Evolutionary conservation across 64 coral and sea anemone species (phyloP).

Genomic region (Porites australiensis): DNA sequence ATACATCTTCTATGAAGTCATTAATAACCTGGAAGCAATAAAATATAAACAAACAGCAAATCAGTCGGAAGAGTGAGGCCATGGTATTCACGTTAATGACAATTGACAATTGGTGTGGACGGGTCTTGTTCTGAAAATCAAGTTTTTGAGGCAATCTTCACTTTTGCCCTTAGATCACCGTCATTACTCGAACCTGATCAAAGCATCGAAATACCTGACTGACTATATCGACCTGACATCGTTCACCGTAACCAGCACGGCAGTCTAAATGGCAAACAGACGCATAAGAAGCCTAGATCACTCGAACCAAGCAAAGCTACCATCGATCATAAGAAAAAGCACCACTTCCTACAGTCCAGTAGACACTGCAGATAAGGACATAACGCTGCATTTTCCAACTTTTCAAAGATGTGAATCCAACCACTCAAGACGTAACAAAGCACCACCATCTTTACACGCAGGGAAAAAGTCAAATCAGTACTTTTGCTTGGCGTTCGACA

Average conservation of each 20-base stretch:
- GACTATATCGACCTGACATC: not conserved
- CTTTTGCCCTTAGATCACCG: not conserved
- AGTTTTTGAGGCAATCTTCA: not conserved
- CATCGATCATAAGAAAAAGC: not conserved
- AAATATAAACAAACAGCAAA: no score
- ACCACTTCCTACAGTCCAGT: no score
- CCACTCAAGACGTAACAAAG: not conserved
- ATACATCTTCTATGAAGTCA: no score
- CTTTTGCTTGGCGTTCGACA: not conserved
- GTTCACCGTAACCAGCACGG: no score
- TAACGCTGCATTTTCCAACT: not conserved
- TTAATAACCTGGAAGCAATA: no score
- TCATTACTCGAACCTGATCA: not conserved
- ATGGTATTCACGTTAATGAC: slow-evolving; percentile 23
- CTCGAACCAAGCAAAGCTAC: not conserved
- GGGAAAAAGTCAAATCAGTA: not conserved
- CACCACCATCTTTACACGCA: not conserved
- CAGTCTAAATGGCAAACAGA: not conserved
- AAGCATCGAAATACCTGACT: not conserved
- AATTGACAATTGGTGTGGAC: not conserved
- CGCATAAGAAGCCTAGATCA: not conserved
- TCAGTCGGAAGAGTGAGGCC: no score
- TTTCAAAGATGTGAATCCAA: not conserved
- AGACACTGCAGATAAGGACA: not conserved
- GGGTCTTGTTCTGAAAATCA: not conserved